A percentile compares a stretch with the other conserved stretches of the same genome.
phyloP scores from a whole-genome alignment of 2,797 vertebrate genomes.

The Bovichtus variegatus region DNA sequence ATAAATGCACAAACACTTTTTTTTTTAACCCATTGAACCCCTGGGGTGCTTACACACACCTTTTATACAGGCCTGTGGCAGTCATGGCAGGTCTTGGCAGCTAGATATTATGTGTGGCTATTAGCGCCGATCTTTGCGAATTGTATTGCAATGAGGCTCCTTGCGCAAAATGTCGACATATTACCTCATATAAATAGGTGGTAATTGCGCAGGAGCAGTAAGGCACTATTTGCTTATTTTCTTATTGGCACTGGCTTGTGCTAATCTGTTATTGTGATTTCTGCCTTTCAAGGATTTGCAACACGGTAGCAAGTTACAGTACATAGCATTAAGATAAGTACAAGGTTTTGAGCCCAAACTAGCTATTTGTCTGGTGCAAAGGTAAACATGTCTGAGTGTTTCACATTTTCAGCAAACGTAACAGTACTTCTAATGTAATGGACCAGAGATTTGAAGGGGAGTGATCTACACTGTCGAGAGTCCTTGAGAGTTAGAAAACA shows the following conservation, averaged over 20 bases:
- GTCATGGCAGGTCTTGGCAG: too few relatives aligned
- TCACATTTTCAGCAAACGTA: neutral
- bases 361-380: neutral
- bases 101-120: neutral
- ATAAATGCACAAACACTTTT: constrained; percentile 8
- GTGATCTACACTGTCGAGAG: neutral
- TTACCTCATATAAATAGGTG: too few relatives aligned
- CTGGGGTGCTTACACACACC: neutral
- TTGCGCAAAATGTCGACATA: too few relatives aligned
- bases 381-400: neutral
- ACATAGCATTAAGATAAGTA: neutral
- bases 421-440: neutral
- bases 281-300: neutral
- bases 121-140: too few relatives aligned
- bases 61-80: neutral
- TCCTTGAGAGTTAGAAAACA: neutral
- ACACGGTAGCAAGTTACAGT: neutral
- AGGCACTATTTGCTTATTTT: too few relatives aligned
- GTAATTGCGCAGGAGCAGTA: too few relatives aligned
- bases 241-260: neutral
- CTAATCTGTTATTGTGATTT: neutral
- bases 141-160: too few relatives aligned
- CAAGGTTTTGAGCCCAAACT: neutral
- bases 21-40: constrained; percentile 10
- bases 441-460: neutral